Conservation (phyloP, 2,797 vertebrate species). For the Tadarida brasiliensis region DNA sequence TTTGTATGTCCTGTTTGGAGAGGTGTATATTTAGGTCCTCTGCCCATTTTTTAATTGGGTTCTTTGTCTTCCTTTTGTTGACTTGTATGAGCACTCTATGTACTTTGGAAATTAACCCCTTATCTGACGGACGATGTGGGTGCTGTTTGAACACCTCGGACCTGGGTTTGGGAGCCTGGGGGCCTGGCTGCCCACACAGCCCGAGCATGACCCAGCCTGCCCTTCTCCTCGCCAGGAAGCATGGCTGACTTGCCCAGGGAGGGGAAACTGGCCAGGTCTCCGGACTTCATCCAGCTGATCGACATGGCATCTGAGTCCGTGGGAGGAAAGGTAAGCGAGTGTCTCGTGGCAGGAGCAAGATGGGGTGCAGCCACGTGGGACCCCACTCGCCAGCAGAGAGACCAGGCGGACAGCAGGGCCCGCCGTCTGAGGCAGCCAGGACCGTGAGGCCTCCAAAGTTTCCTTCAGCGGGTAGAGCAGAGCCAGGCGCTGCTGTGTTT, state of each 20-base stretch:
- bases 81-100: no score
- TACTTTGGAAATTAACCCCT: no score
- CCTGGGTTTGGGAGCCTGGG: neutral
- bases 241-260: slow-evolving; percentile 52
- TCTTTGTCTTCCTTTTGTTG: no score
- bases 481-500: neutral
- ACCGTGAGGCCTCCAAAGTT: no score
- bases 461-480: fast-evolving
- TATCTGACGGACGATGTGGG: fast-evolving
- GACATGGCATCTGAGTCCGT: slow-evolving; percentile 76
- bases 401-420: neutral
- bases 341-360: no score
- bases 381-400: no score
- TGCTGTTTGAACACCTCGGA: fast-evolving
- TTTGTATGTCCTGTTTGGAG: no score
- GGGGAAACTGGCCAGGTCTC: slow-evolving; percentile 52
- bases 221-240: neutral
- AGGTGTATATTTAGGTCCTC: no score
- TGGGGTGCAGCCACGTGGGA: fast-evolving
- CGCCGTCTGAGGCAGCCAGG: no score
- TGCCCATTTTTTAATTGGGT: no score
- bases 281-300: slow-evolving; percentile 76
- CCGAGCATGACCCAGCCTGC: fast-evolving
- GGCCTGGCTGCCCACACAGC: fast-evolving
- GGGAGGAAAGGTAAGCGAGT: slow-evolving; percentile 77